phyloP scores from a whole-genome alignment of 2,797 vertebrate species.

The Myotis daubentonii region DNA sequence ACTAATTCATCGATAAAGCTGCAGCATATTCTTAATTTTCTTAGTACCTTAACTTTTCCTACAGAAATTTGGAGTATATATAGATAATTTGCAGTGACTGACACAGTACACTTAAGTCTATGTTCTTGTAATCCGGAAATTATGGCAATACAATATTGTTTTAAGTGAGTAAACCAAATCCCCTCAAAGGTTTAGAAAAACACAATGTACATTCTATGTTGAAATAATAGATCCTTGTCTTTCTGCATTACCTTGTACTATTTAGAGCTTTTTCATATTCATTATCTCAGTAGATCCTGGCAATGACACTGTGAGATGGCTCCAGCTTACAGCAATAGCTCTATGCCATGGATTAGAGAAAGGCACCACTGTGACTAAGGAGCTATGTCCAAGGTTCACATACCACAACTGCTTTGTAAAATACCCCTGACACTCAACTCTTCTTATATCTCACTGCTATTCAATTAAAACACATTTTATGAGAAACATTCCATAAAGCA shows the following conservation, averaged over 20 bases:
- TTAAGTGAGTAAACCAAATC: background rate
- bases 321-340: background rate
- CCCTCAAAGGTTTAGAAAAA: background rate
- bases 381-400: background rate
- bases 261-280: background rate
- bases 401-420: conserved; percentile 7
- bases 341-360: background rate
- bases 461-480: conserved; percentile 10
- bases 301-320: background rate
- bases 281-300: conserved; percentile 1
- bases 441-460: conserved; percentile 1
- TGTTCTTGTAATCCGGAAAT: background rate
- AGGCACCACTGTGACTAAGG: background rate
- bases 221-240: background rate
- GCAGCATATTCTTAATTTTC: background rate
- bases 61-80: background rate
- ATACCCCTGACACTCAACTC: background rate
- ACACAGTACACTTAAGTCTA: background rate
- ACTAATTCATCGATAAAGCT: background rate
- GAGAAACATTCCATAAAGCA: background rate
- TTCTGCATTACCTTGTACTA: background rate
- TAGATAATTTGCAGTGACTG: background rate
- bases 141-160: background rate
- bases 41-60: background rate
- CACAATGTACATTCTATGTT: background rate